Base-by-base conservation (phyloP, 2,113 vertebrate genomes). In the Rhinolophus sinicus region DNA sequence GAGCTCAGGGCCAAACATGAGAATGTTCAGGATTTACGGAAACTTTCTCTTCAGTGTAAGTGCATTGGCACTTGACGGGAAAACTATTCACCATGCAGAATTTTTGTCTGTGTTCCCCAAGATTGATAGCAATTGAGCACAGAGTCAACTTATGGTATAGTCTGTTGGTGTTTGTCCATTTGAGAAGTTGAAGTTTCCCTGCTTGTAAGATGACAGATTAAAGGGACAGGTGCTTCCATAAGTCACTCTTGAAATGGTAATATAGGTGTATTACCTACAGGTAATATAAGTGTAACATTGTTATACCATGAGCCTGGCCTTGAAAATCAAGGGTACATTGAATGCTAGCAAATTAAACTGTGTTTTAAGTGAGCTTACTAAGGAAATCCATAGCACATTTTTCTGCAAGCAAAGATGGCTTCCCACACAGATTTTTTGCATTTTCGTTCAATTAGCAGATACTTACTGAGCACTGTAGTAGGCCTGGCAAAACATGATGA, bases 361-460 rank as follows among this genome's bases (percentile, higher is more conserved):
- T 65, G 24, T 52, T 77, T 77, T 94, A 64, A 81, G 47, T n/a
- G 54, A 78, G 21, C 70, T 90, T 28, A 50, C 11, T 64, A 35
- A 73, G 26, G 69, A 95, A 73, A 78, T 3, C 21, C 52, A 75
- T 86, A 30, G 80, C 56, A 44, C 72, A 35, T 24, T 92, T 89
- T 94, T 56, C 44, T 64, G 15, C 50, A 69, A 90, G 52, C 44
- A 75, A 84, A 56, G 21, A 56, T 58, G 52, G 14, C n/a, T 11
- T 80, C 22, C 54, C 15, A 65, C 50, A 75, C 64, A 58, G 33
- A 22, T 47, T 58, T 54, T 91, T 77, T 82, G 38, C 60, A 7
- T 84, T 93, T 94, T 85, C 26, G 30, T 67, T 84, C 9, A 44
- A 9, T 78, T 90, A 80, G 67, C 54, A 86, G 40, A 67, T 94